Evolutionary conservation across 2,113 vertebrate species (phyloP).

Genomic region (Eonycteris spelaea): DNA sequence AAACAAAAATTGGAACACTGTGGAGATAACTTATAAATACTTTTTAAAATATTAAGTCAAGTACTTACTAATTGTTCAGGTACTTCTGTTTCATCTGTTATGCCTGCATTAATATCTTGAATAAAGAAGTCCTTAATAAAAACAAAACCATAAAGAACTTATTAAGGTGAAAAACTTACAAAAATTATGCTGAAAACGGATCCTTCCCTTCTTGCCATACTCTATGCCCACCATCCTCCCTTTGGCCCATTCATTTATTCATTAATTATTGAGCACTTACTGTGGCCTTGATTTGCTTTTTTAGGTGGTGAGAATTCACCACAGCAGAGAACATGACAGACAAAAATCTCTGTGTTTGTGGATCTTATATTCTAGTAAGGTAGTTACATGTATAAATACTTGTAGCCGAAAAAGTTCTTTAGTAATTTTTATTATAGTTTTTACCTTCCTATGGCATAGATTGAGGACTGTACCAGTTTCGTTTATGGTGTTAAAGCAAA

Average conservation of each 20-base stretch:
- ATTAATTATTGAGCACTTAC: background rate
- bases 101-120: slow-evolving; percentile 91
- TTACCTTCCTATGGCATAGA: background rate
- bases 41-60: slow-evolving; percentile 39
- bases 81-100: slow-evolving; percentile 78
- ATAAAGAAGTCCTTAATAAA: slow-evolving; percentile 90
- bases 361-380: background rate
- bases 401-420: background rate
- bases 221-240: background rate
- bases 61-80: slow-evolving; percentile 81
- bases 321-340: background rate
- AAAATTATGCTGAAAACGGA: slow-evolving; percentile 17
- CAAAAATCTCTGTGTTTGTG: background rate
- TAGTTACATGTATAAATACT: background rate
- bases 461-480: background rate
- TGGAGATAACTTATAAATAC: background rate
- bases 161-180: slow-evolving; percentile 1
- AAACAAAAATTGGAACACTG: background rate
- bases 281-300: background rate
- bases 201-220: background rate
- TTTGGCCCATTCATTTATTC: background rate
- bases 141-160: slow-evolving; percentile 37
- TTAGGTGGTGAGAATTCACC: background rate
- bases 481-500: background rate
- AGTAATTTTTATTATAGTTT: background rate